phyloP scores from a whole-genome alignment of 2,888 invertebrate genomes.

The Oscheius onirici region DNA sequence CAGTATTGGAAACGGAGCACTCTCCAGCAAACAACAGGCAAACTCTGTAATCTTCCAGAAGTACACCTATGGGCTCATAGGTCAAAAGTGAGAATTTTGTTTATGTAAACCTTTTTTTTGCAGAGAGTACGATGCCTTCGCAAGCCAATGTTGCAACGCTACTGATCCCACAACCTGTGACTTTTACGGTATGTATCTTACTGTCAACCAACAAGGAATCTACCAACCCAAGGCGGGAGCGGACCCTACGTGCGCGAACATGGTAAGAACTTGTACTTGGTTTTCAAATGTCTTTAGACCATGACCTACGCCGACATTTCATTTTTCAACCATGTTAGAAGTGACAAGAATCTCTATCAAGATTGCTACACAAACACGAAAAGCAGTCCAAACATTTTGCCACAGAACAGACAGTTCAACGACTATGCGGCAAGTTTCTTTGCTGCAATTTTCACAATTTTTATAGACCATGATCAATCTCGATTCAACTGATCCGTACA shows the following conservation, averaged over 20 bases:
- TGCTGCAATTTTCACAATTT: no score
- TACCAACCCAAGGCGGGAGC: background rate
- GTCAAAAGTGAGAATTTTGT: background rate
- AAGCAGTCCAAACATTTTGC: background rate
- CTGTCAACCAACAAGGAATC: background rate
- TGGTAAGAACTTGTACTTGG: background rate
- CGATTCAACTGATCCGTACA: constrained; percentile 56
- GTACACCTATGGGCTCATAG: constrained; percentile 22
- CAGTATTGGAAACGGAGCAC: constrained; percentile 62
- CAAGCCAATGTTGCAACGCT: constrained; percentile 2
- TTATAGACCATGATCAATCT: constrained; percentile 48
- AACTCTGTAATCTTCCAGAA: constrained; percentile 21
- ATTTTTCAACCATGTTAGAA: background rate
- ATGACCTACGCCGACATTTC: background rate
- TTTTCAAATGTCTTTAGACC: background rate
- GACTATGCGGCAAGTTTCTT: constrained; percentile 22
- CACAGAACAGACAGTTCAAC: constrained; percentile 1
- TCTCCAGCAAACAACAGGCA: constrained; percentile 38
- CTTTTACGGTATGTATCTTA: constrained; percentile 18
- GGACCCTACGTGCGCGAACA: background rate
- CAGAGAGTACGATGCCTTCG: constrained; percentile 15
- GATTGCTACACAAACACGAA: background rate
- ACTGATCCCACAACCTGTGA: constrained; percentile 23
- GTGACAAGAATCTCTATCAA: constrained; percentile 15
- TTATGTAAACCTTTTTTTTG: background rate